Evolutionary conservation across 2,888 invertebrate genomes (phyloP).

Genomic region (Ormyrus nitidulus): DNA sequence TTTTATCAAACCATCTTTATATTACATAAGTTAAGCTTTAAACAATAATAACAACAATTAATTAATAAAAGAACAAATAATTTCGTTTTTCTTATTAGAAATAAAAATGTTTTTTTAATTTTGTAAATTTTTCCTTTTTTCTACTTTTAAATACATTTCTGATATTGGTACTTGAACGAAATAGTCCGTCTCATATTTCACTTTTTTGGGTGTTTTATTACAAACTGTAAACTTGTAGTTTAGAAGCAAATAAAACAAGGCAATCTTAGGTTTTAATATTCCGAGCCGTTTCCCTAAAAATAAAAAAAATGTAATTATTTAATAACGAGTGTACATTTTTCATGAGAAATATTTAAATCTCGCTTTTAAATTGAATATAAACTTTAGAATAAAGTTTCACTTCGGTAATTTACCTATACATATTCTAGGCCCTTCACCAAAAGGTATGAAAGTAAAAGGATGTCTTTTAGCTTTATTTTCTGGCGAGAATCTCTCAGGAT

Average conservation of each 20-base stretch:
- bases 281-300: slow-evolving; percentile 18
- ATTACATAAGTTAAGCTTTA: too few species aligned
- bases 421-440: too few species aligned
- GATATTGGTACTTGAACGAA: slow-evolving; percentile 7
- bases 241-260: slow-evolving; percentile 18
- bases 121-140: neutral
- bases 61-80: too few species aligned
- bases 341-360: too few species aligned
- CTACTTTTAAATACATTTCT: neutral
- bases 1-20: too few species aligned
- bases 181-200: slow-evolving; percentile 9
- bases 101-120: too few species aligned
- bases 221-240: slow-evolving; percentile 18
- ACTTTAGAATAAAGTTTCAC: too few species aligned
- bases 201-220: slow-evolving; percentile 3
- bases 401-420: too few species aligned
- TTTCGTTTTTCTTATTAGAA: too few species aligned
- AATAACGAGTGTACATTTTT: too few species aligned
- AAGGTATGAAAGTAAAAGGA: slow-evolving; percentile 58
- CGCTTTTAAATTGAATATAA: too few species aligned
- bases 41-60: too few species aligned
- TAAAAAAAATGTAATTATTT: neutral
- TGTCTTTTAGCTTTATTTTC: slow-evolving; percentile 63
- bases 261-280: slow-evolving; percentile 23
- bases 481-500: slow-evolving; percentile 65